Evolutionary conservation across 2,888 invertebrate species (phyloP), one percentile per base, ranked within the genome.

Genomic region (Sclerodermus sp.): DNA sequence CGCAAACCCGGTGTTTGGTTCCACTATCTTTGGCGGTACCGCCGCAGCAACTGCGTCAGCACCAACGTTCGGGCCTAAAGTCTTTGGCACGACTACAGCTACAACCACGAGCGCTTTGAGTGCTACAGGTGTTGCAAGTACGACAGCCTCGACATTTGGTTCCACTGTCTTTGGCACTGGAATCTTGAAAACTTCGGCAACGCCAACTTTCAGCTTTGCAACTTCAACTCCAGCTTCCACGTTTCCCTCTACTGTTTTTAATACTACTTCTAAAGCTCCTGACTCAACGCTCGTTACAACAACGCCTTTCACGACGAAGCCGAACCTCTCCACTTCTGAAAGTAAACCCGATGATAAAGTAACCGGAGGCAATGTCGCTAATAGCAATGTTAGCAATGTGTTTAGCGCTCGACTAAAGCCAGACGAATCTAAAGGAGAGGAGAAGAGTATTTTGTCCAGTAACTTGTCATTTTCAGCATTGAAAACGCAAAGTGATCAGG

Each of bases 391-490:
- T 44, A 1, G 18, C 15, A 8, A 17, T 41, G 13, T 18, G 23
- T 23, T 23, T 23, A 23, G 23, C 8, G 23, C 23, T 23, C 23
- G 4, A 23, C 23, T 23, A n/a, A n/a, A n/a, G n/a, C n/a, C n/a
- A 1, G 48, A 48, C 0, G 53, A 42, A 1, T 17, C 37, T 14
- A 8, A 42, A 0, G 62, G 62, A 15, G 56, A 62, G 55, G 53
- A n/a, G 47, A 43, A 6, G 3, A 58, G 37, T 39, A 76, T 23
- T 76, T 39, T 53, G 75, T 0, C 59, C 69, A 0, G 37, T 61
- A 0, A 67, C 67, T 29, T 69, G 3, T 67, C 71, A 0, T 78
- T 78, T 46, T 69, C 68, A 10, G 48, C 64, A 0, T 51, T 77
- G 1, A 76, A 73, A 10, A 67, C 70, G 0, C 58, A 67, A n/a